Conservation (phyloP, 2,888 invertebrate species). For the Ceramica pisi region DNA sequence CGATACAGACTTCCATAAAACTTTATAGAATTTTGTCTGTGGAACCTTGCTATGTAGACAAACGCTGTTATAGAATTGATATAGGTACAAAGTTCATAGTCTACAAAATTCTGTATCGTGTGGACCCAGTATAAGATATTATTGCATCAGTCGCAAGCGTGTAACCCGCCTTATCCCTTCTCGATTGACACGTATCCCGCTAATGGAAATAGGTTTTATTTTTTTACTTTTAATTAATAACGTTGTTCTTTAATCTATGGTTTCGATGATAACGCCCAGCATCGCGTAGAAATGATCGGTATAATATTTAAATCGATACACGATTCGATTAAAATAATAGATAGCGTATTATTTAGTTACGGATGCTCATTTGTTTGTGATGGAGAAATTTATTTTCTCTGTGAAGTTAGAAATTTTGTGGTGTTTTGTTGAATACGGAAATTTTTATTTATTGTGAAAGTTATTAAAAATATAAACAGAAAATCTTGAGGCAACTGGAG, state of each 20-base stretch:
- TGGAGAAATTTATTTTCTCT: conserved; percentile 31
- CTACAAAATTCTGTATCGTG: too few relatives aligned
- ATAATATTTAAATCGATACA: conserved; percentile 65
- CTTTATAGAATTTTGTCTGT: too few relatives aligned
- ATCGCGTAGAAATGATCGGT: conserved; percentile 65
- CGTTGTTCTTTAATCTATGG: conserved; percentile 65
- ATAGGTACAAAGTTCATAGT: too few relatives aligned
- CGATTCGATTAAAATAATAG: conserved; percentile 66
- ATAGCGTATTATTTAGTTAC: conserved; percentile 54
- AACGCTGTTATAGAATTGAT: too few relatives aligned
- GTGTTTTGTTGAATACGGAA: background rate
- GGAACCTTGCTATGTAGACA: too few relatives aligned
- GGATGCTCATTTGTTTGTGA: conserved; percentile 48
- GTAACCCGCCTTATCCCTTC: conserved; percentile 57
- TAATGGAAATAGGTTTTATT: conserved; percentile 65
- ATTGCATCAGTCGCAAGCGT: conserved; percentile 28
- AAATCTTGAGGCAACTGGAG: background rate
- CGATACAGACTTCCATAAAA: too few relatives aligned
- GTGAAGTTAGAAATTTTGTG: conserved; percentile 1
- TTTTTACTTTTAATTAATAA: conserved; percentile 69
- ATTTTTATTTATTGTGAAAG: background rate
- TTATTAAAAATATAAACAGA: background rate
- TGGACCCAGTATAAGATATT: background rate
- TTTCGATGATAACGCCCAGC: conserved; percentile 60
- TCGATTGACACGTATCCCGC: conserved; percentile 66